Percentiles rank a stretch among this genome's conserved stretches.
Evolutionary conservation across 2,888 invertebrate genomes (phyloP).

Genomic region (Trachelus tabidus): DNA sequence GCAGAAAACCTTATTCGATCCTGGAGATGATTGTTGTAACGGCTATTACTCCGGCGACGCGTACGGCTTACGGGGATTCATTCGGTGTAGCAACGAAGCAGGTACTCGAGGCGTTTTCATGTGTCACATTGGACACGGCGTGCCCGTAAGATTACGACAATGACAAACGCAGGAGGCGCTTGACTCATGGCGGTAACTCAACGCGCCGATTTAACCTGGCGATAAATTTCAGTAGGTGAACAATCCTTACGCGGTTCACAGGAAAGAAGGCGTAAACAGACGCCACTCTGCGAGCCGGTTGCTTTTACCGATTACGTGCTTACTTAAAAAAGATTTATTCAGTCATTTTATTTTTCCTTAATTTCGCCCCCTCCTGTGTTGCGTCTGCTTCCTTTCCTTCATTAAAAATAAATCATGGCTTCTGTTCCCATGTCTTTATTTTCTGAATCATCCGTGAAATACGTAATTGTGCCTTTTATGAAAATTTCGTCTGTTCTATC

Average conservation of each 20-base stretch:
- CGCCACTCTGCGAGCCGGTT: background rate
- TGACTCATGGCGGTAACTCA: background rate
- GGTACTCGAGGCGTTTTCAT: background rate
- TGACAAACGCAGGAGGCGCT: background rate
- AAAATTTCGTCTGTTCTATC: background rate
- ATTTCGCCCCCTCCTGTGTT: background rate
- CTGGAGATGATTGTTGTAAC: background rate
- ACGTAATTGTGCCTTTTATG: background rate
- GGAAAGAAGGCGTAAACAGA: background rate
- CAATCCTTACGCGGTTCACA: background rate
- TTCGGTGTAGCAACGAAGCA: background rate
- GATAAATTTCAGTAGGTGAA: background rate
- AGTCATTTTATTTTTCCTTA: background rate
- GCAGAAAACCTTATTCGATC: background rate
- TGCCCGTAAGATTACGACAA: slow-evolving; percentile 2
- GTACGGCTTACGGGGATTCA: background rate
- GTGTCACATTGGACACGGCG: slow-evolving; percentile 3
- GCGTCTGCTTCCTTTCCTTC: background rate
- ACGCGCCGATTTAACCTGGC: background rate
- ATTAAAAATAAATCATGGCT: background rate
- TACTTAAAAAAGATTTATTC: background rate
- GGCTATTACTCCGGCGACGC: background rate
- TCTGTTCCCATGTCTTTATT: background rate
- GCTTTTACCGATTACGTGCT: background rate
- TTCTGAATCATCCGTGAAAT: background rate